Conservation (phyloP, 2,113 vertebrate species). For the Pseudorectes ferrugineus region DNA sequence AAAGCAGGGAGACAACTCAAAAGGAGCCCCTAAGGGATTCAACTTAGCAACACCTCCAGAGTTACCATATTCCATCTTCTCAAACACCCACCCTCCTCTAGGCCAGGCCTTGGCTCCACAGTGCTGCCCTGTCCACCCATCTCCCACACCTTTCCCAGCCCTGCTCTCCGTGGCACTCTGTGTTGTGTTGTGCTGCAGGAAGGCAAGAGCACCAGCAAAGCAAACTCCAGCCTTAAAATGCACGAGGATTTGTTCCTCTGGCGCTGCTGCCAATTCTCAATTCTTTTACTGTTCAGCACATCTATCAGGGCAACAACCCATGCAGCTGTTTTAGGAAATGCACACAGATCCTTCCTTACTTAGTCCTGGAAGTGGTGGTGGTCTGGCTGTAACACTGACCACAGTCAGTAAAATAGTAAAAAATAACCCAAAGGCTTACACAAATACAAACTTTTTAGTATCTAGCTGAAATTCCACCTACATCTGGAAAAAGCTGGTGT, state of each 20-base stretch:
- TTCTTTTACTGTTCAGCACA: neutral
- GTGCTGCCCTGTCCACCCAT: neutral
- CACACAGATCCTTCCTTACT: neutral
- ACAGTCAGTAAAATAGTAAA: neutral
- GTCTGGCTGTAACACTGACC: neutral
- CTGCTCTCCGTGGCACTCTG: accelerated
- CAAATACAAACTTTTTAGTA: neutral
- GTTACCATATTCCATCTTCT: neutral
- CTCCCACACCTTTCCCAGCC: neutral
- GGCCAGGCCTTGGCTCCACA: neutral
- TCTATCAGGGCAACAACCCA: neutral
- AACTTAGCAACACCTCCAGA: neutral
- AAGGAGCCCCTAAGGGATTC: neutral
- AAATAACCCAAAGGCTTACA: neutral
- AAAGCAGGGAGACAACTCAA: neutral
- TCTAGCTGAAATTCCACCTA: neutral
- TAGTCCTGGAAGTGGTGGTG: neutral
- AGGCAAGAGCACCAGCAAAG: neutral
- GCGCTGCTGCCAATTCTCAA: neutral
- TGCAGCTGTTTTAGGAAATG: neutral
- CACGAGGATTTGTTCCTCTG: neutral
- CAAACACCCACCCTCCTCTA: neutral
- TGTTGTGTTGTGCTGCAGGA: neutral
- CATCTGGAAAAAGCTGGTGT: neutral
- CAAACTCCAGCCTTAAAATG: neutral